These are phyloP conservation scores for Myotis davidii DNA, from an alignment of 2,113 vertebrate genomes.

Conservation along the genomic window DNA sequence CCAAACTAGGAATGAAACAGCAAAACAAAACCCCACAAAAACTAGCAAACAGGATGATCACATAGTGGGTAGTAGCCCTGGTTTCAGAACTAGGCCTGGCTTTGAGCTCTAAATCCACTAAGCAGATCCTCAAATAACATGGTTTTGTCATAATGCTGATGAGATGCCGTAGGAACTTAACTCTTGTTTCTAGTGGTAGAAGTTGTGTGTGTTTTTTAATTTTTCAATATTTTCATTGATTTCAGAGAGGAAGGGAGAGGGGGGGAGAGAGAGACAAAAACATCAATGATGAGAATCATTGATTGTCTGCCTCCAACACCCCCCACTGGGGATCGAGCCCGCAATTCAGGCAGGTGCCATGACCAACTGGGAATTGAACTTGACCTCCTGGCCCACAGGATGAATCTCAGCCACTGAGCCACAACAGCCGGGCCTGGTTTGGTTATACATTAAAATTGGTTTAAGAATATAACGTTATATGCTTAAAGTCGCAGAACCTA, in stretches of 20 bases:
- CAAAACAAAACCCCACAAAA: not conserved
- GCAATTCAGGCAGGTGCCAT: too few relatives aligned
- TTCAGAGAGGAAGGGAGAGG: too few relatives aligned
- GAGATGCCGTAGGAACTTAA: not conserved
- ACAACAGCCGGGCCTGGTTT: too few relatives aligned
- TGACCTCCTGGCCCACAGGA: too few relatives aligned
- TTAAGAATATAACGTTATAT: not conserved
- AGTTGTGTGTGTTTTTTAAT: not conserved
- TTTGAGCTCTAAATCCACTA: not conserved
- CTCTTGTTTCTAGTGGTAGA: not conserved
- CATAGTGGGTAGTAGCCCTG: not conserved
- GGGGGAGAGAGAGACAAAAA: too few relatives aligned
- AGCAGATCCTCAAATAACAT: not conserved
- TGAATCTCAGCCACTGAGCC: too few relatives aligned
- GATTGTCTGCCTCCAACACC: too few relatives aligned
- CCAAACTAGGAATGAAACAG: not conserved
- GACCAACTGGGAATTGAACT: too few relatives aligned
- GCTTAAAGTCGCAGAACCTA: not conserved
- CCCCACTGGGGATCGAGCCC: too few relatives aligned
- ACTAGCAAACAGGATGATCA: not conserved
- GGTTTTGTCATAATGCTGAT: not conserved
- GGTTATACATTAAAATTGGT: not conserved
- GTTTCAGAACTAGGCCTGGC: not conserved
- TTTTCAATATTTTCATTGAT: too few relatives aligned
- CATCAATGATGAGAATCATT: too few relatives aligned